These are phyloP conservation scores for Ceratina japonica DNA, from an alignment of 1,140 invertebrate genomes.

Conservation along the genomic window DNA sequence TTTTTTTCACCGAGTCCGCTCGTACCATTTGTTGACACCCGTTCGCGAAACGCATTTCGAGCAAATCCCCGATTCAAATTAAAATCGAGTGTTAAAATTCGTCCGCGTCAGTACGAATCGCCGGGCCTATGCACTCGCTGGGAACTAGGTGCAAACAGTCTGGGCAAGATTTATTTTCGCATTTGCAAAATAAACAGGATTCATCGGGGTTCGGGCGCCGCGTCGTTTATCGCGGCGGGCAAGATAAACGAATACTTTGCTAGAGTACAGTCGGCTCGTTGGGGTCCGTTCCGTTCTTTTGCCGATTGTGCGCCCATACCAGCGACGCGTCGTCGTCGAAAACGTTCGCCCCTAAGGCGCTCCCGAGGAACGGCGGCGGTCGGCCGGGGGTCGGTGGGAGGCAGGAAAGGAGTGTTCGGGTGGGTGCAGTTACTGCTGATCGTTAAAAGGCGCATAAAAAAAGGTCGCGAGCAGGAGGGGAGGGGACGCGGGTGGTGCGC, in stretches of 20 bases:
- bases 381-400: slow-evolving; percentile 7
- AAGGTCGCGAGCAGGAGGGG: slow-evolving; percentile 60
- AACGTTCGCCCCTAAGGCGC: slow-evolving; percentile 39
- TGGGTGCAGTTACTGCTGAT: slow-evolving; percentile 68
- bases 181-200: not conserved
- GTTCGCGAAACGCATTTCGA: not conserved
- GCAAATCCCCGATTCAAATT: not conserved
- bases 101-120: not conserved
- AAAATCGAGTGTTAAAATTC: slow-evolving; percentile 17
- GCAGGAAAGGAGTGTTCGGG: slow-evolving; percentile 39
- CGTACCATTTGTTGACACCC: not conserved
- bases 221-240: slow-evolving; percentile 11
- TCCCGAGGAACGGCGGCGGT: slow-evolving; percentile 21
- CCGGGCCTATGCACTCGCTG: not conserved
- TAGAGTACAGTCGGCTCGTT: slow-evolving; percentile 21
- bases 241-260: slow-evolving; percentile 16
- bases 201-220: no score
- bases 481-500: slow-evolving; percentile 43
- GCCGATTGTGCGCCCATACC: slow-evolving; percentile 28
- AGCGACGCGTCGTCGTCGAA: slow-evolving; percentile 30
- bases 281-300: slow-evolving; percentile 18
- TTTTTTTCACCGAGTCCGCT: slow-evolving; percentile 20
- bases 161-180: not conserved
- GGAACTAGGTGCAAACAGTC: no score
- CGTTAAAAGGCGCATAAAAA: slow-evolving; percentile 74